These are phyloP conservation scores for Globicephala melas DNA, from an alignment of 2,113 vertebrate genomes.

Conservation along the genomic window DNA sequence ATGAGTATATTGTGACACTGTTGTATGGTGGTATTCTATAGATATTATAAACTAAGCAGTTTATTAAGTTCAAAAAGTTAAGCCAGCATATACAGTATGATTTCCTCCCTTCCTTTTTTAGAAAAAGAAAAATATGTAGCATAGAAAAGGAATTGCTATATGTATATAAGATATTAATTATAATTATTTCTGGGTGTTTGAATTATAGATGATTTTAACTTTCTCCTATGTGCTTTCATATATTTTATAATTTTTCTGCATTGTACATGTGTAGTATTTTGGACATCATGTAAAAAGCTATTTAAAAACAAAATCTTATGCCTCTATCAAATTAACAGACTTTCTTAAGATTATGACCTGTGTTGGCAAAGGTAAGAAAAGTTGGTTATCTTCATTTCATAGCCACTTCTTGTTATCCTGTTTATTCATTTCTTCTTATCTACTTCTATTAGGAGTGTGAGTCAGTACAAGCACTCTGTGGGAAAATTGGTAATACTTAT, in stretches of 20 bases:
- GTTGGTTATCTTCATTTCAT: not conserved
- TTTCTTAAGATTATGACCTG: not conserved
- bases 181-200: not conserved
- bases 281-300: not conserved
- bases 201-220: not conserved
- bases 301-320: not conserved
- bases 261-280: not conserved
- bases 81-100: not conserved
- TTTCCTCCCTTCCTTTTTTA: not conserved
- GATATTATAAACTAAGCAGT: not conserved
- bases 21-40: not conserved
- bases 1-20: not conserved
- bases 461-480: not conserved
- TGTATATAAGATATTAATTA: not conserved
- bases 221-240: not conserved
- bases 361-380: constrained; percentile 20
- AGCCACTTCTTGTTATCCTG: not conserved
- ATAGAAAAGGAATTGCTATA: not conserved
- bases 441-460: not conserved
- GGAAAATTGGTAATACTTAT: not conserved
- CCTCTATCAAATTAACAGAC: not conserved
- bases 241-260: not conserved
- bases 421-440: not conserved
- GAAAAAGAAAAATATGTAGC: not conserved
- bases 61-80: not conserved